These are phyloP conservation scores for Hyperoodon ampullatus DNA, from an alignment of 2,113 vertebrate genomes.

Conservation along the genomic window DNA sequence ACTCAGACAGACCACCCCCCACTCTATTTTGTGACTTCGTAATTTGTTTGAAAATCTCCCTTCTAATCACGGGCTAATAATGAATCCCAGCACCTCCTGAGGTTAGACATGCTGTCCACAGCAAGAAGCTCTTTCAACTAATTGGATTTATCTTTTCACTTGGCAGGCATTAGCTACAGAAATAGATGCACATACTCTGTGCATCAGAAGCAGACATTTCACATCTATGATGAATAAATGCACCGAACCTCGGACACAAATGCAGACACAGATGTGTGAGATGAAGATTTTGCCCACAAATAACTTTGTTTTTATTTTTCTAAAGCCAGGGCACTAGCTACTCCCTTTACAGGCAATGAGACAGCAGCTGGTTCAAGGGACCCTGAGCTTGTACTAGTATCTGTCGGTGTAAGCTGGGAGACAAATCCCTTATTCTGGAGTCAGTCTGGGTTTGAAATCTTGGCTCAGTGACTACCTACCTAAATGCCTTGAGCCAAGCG, in stretches of 20 bases:
- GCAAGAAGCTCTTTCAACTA: slow-evolving; percentile 40
- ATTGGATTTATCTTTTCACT: slow-evolving; percentile 44
- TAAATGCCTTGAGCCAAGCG: not conserved
- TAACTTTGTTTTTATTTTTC: not conserved
- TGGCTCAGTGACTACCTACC: not conserved
- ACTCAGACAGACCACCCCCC: not conserved
- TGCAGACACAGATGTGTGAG: rapidly evolving
- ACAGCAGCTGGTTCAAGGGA: not conserved
- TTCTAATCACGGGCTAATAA: slow-evolving; percentile 8
- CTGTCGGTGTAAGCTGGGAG: not conserved
- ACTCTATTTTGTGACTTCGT: not conserved
- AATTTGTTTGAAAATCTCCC: slow-evolving; percentile 29
- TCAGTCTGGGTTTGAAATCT: not conserved
- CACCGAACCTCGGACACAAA: not conserved
- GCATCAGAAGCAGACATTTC: not conserved
- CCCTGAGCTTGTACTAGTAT: not conserved
- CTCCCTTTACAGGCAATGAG: not conserved
- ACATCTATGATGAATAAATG: rapidly evolving
- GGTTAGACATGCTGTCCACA: slow-evolving; percentile 16
- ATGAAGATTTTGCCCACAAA: not conserved
- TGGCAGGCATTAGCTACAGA: not conserved
- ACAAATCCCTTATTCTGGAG: not conserved
- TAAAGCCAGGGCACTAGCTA: not conserved
- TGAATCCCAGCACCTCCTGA: slow-evolving; percentile 20
- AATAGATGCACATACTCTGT: not conserved